Base-by-base conservation (phyloP, 2,888 invertebrate genomes). In the Machimus rusticus region DNA sequence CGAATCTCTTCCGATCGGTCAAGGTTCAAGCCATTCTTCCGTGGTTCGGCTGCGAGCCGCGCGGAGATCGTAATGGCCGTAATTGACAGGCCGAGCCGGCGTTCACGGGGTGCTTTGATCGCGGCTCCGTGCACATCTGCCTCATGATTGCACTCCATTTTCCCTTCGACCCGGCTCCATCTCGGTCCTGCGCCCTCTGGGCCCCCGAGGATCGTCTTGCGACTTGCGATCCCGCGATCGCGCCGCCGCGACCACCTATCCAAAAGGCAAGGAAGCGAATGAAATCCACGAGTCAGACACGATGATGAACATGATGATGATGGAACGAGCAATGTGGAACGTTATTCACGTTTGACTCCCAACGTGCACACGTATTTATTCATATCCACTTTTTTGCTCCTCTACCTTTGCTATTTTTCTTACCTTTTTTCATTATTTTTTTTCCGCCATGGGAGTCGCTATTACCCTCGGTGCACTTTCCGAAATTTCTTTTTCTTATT, bases 261-360 rank as follows among this genome's bases (percentile, higher is more conserved):
- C 74, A 74, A 85, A 74, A 34, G 85, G 88, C 85, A 87, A 88
- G 86, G 84, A 87, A 88, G 28, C 43, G 55, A 78, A 87, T 87
- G 87, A 88, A 88, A 88, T 88, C 88, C 87, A 87, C 55, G 87
- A 87, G 88, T 87, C 88, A 88, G 77, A 78, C 57, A 78, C 78
- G 78, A 79, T 78, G 78, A 86, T 79, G 86, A 78, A 88, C 87
- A 78, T 88, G 88, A 88, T 88, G 89, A 88, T 88, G 89, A 88
- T 89, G 89, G 76, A 86, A 79, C 84, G 87, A 86, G 87, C 86
- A 86, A 86, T 86, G 86, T 86, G 57, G 66, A 86, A 78, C 78
- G 57, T 86, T 86, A 86, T 78, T 86, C 86, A 86, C 86, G 86
- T 86, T 86, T 77, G 46, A 86, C 74, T 77, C 55, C 37, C 34